Percentiles rank a stretch among this genome's conserved stretches.
These are phyloP conservation scores for Rhinoptilus africanus DNA, from an alignment of 2,113 vertebrate genomes.

Conservation along the genomic window DNA sequence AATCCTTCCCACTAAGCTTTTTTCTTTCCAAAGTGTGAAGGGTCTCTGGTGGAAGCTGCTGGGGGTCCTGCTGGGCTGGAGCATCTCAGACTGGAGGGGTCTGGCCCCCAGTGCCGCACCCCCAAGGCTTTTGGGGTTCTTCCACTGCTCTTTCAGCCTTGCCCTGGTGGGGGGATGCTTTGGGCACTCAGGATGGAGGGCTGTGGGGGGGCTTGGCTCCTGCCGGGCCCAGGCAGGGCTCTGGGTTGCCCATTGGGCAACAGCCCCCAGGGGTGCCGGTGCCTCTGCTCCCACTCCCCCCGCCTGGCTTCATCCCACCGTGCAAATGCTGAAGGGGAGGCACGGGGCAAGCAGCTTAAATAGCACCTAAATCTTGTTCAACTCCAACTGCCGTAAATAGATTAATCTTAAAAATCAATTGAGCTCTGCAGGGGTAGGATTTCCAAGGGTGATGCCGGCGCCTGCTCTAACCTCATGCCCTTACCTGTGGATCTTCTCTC, in stretches of 20 bases:
- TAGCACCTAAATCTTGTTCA: neutral
- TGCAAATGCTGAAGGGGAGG: neutral
- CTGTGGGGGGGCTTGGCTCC: fast-evolving
- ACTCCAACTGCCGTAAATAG: neutral
- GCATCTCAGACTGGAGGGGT: neutral
- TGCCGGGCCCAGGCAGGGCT: neutral
- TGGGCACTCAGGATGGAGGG: neutral
- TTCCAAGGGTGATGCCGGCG: neutral
- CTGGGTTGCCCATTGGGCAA: neutral
- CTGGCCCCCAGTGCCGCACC: neutral
- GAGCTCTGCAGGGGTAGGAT: neutral
- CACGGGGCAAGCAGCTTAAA: neutral
- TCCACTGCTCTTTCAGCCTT: neutral
- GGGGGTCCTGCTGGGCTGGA: neutral
- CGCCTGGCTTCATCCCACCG: neutral
- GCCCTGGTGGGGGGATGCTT: neutral
- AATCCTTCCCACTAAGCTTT: slow-evolving; percentile 33
- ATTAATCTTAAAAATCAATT: neutral
- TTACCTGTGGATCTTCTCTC: fast-evolving
- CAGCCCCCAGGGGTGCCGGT: neutral
- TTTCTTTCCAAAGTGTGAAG: slow-evolving; percentile 24
- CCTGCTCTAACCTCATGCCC: neutral
- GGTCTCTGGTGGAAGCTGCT: neutral
- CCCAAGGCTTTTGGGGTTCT: neutral
- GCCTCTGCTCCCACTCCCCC: neutral